Conservation (phyloP, 1,140 invertebrate genomes). For the Bombus huntii region DNA sequence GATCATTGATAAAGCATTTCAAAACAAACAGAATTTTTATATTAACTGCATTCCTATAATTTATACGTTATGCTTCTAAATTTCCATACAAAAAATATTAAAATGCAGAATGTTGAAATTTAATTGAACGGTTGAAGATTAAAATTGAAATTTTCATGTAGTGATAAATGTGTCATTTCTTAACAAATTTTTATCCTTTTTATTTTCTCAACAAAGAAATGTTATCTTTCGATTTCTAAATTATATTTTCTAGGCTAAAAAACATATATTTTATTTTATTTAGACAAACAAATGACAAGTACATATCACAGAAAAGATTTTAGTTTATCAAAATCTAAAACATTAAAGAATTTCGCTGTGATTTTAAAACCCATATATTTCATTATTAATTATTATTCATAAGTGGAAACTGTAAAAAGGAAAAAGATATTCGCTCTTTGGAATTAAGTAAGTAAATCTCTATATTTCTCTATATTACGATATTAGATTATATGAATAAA, state of each 20-base stretch:
- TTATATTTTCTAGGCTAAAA: neutral
- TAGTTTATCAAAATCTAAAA: neutral
- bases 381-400: neutral
- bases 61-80: neutral
- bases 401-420: neutral
- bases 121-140: too few species aligned
- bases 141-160: too few species aligned
- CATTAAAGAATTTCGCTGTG: neutral
- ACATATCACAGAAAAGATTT: neutral
- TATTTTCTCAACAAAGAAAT: neutral
- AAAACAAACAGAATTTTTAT: neutral
- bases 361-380: neutral
- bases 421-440: neutral
- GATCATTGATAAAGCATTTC: neutral
- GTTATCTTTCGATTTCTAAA: neutral
- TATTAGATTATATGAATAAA: neutral
- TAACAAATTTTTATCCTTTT: neutral
- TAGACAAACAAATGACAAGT: neutral
- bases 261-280: neutral
- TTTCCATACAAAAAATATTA: too few species aligned
- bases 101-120: too few species aligned
- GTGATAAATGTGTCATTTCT: neutral
- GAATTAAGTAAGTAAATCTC: neutral
- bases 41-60: neutral
- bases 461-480: neutral